These are phyloP conservation scores for Thereva unica DNA, from an alignment of 2,888 invertebrate genomes.

Conservation along the genomic window DNA sequence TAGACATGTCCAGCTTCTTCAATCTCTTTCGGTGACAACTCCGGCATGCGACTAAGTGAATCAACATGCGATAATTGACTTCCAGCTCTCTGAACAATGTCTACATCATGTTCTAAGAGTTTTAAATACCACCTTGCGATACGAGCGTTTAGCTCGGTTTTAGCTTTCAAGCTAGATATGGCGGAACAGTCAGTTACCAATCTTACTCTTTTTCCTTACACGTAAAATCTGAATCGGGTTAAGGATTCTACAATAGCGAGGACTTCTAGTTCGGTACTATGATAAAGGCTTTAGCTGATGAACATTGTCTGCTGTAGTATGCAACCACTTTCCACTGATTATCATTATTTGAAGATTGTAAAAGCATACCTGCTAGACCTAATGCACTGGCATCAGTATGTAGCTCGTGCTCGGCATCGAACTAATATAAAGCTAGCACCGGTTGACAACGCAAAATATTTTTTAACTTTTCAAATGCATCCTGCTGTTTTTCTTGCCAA, in stretches of 20 bases:
- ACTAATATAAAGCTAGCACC: conserved; percentile 45
- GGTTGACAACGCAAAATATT: conserved; percentile 44
- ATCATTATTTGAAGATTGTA: too few relatives aligned
- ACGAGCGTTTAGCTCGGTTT: conserved; percentile 35
- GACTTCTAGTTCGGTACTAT: conserved; percentile 31
- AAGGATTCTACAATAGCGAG: conserved; percentile 38
- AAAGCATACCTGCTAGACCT: too few relatives aligned
- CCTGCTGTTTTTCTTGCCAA: conserved; percentile 45
- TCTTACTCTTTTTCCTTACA: conserved; percentile 42
- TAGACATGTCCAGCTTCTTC: too few relatives aligned
- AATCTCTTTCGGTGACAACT: too few relatives aligned
- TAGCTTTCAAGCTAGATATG: conserved; percentile 7
- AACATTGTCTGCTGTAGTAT: conserved; percentile 16
- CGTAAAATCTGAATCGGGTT: conserved; percentile 43
- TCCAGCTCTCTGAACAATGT: too few relatives aligned
- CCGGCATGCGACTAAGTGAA: too few relatives aligned
- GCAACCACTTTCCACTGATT: too few relatives aligned
- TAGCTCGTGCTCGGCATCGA: conserved; percentile 37
- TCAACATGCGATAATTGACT: too few relatives aligned
- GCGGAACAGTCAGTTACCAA: conserved; percentile 20
- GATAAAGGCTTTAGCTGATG: conserved; percentile 35
- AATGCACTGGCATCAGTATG: neutral
- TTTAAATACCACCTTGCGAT: conserved; percentile 44
- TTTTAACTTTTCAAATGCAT: conserved; percentile 46
- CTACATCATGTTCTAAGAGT: conserved; percentile 43